Percentiles rank a stretch among this genome's conserved stretches.
Evolutionary conservation across 2,113 vertebrate genomes (phyloP).

Genomic region (Nettapus auritus): DNA sequence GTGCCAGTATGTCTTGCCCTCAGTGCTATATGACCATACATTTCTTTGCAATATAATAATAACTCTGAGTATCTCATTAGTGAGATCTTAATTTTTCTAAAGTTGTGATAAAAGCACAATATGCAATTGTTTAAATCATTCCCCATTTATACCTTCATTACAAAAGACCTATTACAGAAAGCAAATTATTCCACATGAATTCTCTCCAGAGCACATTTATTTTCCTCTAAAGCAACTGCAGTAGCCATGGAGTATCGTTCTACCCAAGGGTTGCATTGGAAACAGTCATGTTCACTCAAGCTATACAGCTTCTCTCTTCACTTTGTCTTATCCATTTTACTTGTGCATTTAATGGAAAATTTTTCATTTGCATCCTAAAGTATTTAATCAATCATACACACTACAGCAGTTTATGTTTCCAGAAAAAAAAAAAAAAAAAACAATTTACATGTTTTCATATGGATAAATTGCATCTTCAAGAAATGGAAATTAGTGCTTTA

Average conservation of each 20-base stretch:
- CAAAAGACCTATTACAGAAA: background rate
- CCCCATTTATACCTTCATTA: background rate
- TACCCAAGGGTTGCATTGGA: background rate
- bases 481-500: conserved; percentile 23
- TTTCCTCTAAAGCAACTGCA: background rate
- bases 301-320: background rate
- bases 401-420: conserved; percentile 28
- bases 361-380: conserved; percentile 33
- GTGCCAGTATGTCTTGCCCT: background rate
- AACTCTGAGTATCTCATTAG: background rate
- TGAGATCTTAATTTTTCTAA: background rate
- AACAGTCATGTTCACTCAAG: background rate
- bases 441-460: background rate
- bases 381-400: conserved; percentile 17
- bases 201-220: background rate
- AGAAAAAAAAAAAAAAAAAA: background rate
- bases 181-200: background rate
- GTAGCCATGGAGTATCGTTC: background rate
- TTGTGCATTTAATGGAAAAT: background rate
- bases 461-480: conserved; percentile 36
- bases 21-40: rapidly evolving
- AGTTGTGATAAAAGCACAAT: background rate
- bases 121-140: background rate
- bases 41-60: rapidly evolving
- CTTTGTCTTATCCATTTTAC: background rate